Base-by-base conservation (phyloP, 1,140 invertebrate genomes). In the Papilio glaucus region DNA sequence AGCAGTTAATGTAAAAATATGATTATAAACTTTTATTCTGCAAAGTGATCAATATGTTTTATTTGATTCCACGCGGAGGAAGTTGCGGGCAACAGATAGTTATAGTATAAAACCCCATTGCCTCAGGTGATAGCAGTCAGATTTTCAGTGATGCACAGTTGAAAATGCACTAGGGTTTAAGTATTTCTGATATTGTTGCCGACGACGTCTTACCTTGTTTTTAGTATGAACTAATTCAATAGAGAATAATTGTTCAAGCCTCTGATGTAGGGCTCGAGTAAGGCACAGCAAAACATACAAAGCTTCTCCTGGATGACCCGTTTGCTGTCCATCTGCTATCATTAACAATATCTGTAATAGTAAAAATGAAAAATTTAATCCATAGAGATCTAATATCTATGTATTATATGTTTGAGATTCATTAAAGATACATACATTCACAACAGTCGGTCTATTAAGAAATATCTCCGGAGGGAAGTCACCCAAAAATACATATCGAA, bases 381-480 rank as follows among this genome's bases (percentile, higher is more conserved):
- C 29, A 33, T 65, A 39, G 69, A 71, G 24, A 38, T 72, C 15
- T 13, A 69, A 24, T 29, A 33, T n/a, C 15, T 69, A 75, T 12
- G 29, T 6, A 61, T 62, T 29, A 37, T 13, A 57, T 53, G 9
- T 42, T 4, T 61, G 13, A 49, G 39, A n/a, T n/a, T n/a, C 33
- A 39, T 49, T 1, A 5, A 49, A 38, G 68, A 72, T 70, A 82
- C 68, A 84, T 93, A 95, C 95, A 83, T 91, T 89, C 37, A 96
- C 78, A 72, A 96, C 95, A 57, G 89, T 78, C 24, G 95, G 95
- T 78, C 95, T 93, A 77, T 96, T 96, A 26, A 96, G 89, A 87
- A 96, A 96, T 79, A 96, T 94, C 89, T 96, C 95, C 15, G 95
- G 93, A 53, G 95, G 95, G 89, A 96, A 96, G 85, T 96, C 96